Percentiles rank a stretch among this genome's conserved stretches.
Evolutionary conservation across 2,113 vertebrate species (phyloP).

Genomic region (Cyanoderma ruficeps): DNA sequence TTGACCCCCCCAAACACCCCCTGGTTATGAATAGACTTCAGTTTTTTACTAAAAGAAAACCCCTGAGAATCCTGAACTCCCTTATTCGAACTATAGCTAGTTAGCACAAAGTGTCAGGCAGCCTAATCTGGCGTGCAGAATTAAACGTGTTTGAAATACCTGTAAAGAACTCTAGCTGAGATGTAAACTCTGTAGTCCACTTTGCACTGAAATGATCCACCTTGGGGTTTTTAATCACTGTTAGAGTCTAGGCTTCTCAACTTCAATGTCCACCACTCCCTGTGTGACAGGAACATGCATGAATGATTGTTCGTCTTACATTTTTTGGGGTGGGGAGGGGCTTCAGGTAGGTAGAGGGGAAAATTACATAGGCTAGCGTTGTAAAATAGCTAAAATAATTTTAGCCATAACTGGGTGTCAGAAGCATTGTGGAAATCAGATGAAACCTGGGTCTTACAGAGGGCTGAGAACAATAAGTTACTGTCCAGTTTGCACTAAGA

Average conservation of each 20-base stretch:
- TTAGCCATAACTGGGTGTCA: slow-evolving; percentile 61
- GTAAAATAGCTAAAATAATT: slow-evolving; percentile 60
- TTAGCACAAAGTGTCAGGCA: slow-evolving; percentile 24
- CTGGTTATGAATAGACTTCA: neutral
- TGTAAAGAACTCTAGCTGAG: slow-evolving; percentile 47
- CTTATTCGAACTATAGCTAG: slow-evolving; percentile 8
- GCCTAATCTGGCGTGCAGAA: slow-evolving; percentile 29
- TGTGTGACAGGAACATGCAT: slow-evolving; percentile 51
- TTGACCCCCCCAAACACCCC: neutral
- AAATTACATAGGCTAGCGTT: slow-evolving; percentile 41
- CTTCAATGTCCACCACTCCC: slow-evolving; percentile 18
- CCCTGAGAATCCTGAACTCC: neutral
- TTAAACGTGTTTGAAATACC: slow-evolving; percentile 45
- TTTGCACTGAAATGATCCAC: slow-evolving; percentile 49
- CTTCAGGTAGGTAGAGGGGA: slow-evolving; percentile 27
- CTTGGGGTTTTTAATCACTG: neutral
- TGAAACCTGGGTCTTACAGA: slow-evolving; percentile 11
- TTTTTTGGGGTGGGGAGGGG: slow-evolving; percentile 7
- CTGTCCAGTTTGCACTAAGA: slow-evolving; percentile 52
- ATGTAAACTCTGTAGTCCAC: slow-evolving; percentile 52
- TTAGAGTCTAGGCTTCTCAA: slow-evolving; percentile 38
- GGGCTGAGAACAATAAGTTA: slow-evolving; percentile 42
- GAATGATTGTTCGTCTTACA: slow-evolving; percentile 3
- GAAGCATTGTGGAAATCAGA: neutral
- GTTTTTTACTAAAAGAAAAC: neutral